A percentile compares a stretch with the other conserved stretches of the same genome.
Evolutionary conservation across 2,797 vertebrate genomes (phyloP).

Genomic region (Parambassis ranga): DNA sequence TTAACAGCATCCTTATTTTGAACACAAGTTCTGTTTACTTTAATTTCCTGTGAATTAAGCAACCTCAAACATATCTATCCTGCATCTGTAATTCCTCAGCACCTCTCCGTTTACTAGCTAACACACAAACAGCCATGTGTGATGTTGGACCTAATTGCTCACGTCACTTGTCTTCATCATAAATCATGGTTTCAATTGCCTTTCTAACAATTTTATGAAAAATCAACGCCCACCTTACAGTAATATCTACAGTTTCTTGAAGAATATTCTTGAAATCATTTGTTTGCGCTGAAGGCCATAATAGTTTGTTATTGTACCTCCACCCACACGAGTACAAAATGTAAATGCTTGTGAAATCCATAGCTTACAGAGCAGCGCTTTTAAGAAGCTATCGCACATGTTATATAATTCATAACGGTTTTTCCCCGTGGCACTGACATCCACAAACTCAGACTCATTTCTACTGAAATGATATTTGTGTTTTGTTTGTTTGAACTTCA

Average conservation of each 20-base stretch:
- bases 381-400: slow-evolving; percentile 37
- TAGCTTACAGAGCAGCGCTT: slow-evolving; percentile 28
- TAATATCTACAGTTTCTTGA: not conserved
- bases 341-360: slow-evolving; percentile 15
- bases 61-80: not conserved
- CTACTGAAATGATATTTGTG: not conserved
- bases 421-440: slow-evolving; percentile 15
- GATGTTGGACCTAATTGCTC: too few species aligned
- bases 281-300: slow-evolving; percentile 13
- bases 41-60: not conserved
- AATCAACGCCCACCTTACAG: slow-evolving; percentile 16
- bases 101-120: slow-evolving; percentile 1
- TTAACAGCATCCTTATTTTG: not conserved
- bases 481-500: not conserved
- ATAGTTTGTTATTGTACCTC: slow-evolving; percentile 6
- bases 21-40: not conserved
- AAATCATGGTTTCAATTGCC: slow-evolving; percentile 14
- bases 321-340: not conserved
- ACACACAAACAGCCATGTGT: slow-evolving; percentile 1
- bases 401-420: slow-evolving; percentile 23
- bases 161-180: slow-evolving; percentile 13
- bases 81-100: slow-evolving; percentile 5
- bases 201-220: slow-evolving; percentile 5
- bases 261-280: slow-evolving; percentile 7
- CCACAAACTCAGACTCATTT: not conserved